Evolutionary conservation across 1,140 invertebrate species (phyloP).

Genomic region (Rhopalosiphum maidis): DNA sequence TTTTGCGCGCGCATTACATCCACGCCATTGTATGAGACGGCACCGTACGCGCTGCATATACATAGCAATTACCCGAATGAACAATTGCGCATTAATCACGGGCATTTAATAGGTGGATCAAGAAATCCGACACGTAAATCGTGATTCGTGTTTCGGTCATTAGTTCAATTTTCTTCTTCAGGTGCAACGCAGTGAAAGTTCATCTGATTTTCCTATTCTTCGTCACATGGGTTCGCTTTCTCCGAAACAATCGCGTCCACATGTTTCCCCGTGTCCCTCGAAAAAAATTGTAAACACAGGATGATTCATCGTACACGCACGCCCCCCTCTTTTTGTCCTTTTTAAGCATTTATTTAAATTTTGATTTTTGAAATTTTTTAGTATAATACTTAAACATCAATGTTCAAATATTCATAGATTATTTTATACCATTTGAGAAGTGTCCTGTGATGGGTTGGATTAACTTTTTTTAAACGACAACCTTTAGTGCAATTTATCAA

Average conservation of each 20-base stretch:
- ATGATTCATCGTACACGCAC: background rate
- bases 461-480: background rate
- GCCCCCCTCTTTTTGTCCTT: no score
- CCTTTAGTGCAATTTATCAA: background rate
- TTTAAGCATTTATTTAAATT: no score
- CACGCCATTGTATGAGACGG: background rate
- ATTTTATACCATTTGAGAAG: background rate
- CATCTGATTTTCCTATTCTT: conserved; percentile 38
- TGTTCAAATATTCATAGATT: background rate
- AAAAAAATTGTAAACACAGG: background rate
- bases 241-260: background rate
- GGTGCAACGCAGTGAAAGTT: conserved; percentile 38
- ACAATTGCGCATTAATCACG: conserved; percentile 49
- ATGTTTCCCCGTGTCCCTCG: background rate
- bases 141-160: conserved; percentile 46
- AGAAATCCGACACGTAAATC: conserved; percentile 49
- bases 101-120: conserved; percentile 45
- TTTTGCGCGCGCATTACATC: background rate
- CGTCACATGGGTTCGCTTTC: background rate
- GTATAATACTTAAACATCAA: background rate
- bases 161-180: conserved; percentile 34
- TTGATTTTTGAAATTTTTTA: background rate
- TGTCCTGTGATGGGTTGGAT: background rate
- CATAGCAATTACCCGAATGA: conserved; percentile 44
- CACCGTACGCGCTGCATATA: background rate